phyloP scores from a whole-genome alignment of 2,888 invertebrate genomes.

The Drymonia ruficornis region DNA sequence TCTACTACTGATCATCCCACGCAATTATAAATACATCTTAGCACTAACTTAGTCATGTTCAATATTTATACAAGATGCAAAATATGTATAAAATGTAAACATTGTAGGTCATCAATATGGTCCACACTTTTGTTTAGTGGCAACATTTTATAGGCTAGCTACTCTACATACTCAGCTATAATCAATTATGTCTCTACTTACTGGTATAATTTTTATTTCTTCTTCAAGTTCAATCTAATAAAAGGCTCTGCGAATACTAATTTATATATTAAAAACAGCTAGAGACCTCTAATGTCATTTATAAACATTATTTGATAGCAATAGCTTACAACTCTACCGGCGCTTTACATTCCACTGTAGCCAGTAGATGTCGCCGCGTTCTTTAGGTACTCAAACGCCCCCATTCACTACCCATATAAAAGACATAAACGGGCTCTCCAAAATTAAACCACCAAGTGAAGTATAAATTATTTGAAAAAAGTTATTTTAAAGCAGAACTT shows the following conservation, averaged over 20 bases:
- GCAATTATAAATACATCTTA: background rate
- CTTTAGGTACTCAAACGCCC: background rate
- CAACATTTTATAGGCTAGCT: too few species aligned
- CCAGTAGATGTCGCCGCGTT: conserved; percentile 35
- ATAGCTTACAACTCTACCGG: background rate
- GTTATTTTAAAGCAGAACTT: background rate
- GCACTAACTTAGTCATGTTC: background rate
- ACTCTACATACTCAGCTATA: too few species aligned
- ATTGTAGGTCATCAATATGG: too few species aligned
- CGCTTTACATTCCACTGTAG: background rate
- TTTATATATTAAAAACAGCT: background rate
- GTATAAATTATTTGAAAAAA: too few species aligned
- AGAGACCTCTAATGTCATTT: background rate
- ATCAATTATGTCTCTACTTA: too few species aligned
- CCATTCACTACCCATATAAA: conserved; percentile 18
- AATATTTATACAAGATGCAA: background rate
- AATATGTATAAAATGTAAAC: background rate
- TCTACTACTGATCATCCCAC: background rate
- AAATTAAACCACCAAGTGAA: too few species aligned
- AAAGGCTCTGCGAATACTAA: background rate
- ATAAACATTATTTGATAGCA: background rate
- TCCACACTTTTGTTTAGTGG: too few species aligned
- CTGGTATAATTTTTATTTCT: too few species aligned
- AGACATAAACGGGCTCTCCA: conserved; percentile 38
- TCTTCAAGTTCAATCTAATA: background rate